Base-by-base conservation (phyloP, 2,888 invertebrate species). In the Limnephilus auricula region DNA sequence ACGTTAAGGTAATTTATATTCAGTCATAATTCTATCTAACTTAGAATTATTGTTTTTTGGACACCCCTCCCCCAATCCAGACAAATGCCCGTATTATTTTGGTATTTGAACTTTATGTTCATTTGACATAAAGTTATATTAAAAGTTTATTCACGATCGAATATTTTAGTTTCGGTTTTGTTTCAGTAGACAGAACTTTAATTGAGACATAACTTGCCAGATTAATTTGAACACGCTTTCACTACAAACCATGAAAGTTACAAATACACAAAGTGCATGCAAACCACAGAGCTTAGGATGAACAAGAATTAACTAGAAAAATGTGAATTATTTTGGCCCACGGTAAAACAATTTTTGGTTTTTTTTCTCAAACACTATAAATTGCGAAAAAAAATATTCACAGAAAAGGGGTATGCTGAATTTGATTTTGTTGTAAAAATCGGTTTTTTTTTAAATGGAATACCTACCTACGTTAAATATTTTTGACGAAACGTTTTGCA, bases 121-220 rank as follows among this genome's bases (percentile, higher is more conserved):
- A 65, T 65, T 65, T 65, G 65, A 65, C 65, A 65, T 65, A 65
- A 65, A 65, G 65, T n/a, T 65, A 25, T 9, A 65, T n/a, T 6
- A 25, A 65, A 65, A 65, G 65, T 65, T 65, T 65, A 25, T 65
- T 65, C 25, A 9, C 65, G 6, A 65, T 65, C 65, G 65, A n/a
- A 65, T 65, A 65, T 65, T 65, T 65, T 65, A 65, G 65, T 65
- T 65, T 65, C 65, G 65, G 65, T 65, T 65, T 25, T 65, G 25
- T 65, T 65, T 65, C n/a, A 65, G 65, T n/a, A 65, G 65, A 65
- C 65, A 65, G 65, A 65, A 65, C 65, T 65, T 65, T 65, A 65
- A 65, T 65, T 65, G 65, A 65, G 65, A 25, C n/a, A 25, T 9
- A 65, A 65, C 65, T 65, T n/a, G 65, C 65, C 65, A 25, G 65